A percentile compares a stretch with the other conserved stretches of the same genome.
Conservation (phyloP, 2,797 vertebrate genomes). For the Phrynocephalus forsythii region DNA sequence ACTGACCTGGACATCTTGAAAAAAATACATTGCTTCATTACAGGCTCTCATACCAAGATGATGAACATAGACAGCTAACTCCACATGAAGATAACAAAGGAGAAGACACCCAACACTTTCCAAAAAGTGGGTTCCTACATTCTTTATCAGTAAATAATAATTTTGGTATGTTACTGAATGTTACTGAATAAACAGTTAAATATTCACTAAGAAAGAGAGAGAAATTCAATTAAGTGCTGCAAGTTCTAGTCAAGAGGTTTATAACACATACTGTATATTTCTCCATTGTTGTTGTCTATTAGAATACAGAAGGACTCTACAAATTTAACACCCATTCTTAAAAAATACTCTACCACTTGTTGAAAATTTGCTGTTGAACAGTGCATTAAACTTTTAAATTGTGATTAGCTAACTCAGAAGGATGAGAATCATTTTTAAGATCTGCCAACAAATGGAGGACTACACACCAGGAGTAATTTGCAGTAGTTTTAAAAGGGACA, state of each 20-base stretch:
- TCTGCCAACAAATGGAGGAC: no score
- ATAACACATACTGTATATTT: neutral
- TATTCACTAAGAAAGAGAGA: neutral
- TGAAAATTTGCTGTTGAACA: neutral
- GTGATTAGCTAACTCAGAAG: neutral
- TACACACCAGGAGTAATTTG: no score
- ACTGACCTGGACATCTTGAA: neutral
- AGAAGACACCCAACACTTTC: slow-evolving; percentile 84
- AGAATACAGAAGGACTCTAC: neutral
- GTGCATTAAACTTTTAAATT: neutral
- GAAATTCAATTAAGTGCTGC: neutral
- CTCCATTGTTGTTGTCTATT: neutral
- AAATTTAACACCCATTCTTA: neutral
- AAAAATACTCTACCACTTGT: slow-evolving; percentile 1
- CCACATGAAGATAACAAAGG: slow-evolving; percentile 83
- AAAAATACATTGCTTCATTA: slow-evolving; percentile 56
- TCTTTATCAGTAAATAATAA: slow-evolving; percentile 89
- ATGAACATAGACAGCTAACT: slow-evolving; percentile 91
- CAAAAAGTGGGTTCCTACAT: slow-evolving; percentile 91
- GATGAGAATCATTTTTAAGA: no score
- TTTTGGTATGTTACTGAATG: neutral
- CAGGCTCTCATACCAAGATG: slow-evolving; percentile 92
- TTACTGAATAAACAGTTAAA: neutral
- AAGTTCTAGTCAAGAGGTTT: rapidly evolving
- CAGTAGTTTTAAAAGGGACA: no score